Evolutionary conservation across 1,140 invertebrate genomes (phyloP).

Genomic region (Galendromus occidentalis): DNA sequence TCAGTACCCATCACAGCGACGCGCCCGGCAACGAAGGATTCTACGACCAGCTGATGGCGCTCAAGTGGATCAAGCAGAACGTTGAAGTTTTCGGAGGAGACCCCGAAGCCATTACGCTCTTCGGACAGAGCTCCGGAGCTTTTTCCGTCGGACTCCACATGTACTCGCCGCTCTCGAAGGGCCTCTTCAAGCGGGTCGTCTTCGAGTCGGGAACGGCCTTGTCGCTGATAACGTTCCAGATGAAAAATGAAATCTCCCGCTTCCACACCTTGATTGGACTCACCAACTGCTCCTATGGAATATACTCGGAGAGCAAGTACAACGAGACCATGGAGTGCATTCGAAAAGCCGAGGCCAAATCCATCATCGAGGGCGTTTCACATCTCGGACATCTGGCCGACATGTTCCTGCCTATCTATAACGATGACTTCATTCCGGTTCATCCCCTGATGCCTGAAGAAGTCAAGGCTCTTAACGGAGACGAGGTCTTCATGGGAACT

Average conservation of each 20-base stretch:
- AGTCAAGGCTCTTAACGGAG: background rate
- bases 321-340: constrained; percentile 5
- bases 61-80: background rate
- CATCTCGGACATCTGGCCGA: constrained; percentile 1
- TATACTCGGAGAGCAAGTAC: background rate
- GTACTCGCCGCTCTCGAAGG: constrained; percentile 2
- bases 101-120: constrained; percentile 22
- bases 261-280: constrained; percentile 1
- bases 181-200: constrained; percentile 8
- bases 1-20: constrained; percentile 13
- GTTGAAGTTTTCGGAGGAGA: constrained; percentile 22
- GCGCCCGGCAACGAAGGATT: constrained; percentile 18
- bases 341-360: background rate
- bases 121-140: constrained; percentile 24
- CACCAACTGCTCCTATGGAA: background rate
- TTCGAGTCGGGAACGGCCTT: constrained; percentile 1
- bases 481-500: background rate
- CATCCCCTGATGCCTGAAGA: constrained; percentile 9
- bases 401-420: constrained; percentile 3
- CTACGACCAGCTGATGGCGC: constrained; percentile 21
- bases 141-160: background rate
- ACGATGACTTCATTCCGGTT: background rate
- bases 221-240: background rate
- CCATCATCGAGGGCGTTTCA: background rate
- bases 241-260: constrained; percentile 9